phyloP scores from a whole-genome alignment of 2,113 vertebrate species.

The Brachionichthys hirsutus region DNA sequence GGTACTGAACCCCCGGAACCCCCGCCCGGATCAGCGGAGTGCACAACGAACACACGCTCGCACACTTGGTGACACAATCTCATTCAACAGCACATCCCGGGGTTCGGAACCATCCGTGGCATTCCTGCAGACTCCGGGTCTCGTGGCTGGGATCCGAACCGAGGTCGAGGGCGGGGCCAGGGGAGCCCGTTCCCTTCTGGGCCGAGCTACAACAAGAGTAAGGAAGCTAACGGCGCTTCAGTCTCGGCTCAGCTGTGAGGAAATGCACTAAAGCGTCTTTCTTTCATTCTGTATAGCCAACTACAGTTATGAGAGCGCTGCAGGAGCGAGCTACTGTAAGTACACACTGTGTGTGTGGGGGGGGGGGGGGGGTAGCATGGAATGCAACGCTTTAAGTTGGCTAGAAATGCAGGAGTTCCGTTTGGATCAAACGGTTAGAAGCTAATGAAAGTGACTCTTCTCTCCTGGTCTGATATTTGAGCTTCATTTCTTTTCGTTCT shows the following conservation, averaged over 20 bases:
- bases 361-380: too few species aligned
- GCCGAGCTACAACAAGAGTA: conserved; percentile 82
- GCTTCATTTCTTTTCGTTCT: too few species aligned
- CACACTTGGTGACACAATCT: neutral
- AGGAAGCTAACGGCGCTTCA: neutral
- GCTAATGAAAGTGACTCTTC: too few species aligned
- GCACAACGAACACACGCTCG: too few species aligned
- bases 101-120: conserved; percentile 83
- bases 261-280: neutral
- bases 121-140: conserved; percentile 74
- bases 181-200: conserved; percentile 76
- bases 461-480: too few species aligned
- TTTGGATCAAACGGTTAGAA: too few species aligned
- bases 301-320: conserved; percentile 84
- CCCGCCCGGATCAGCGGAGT: too few species aligned
- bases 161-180: conserved; percentile 81
- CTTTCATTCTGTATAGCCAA: conserved; percentile 71
- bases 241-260: neutral
- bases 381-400: too few species aligned
- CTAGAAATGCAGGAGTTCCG: too few species aligned
- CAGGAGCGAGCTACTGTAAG: conserved; percentile 87
- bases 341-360: conserved; percentile 33
- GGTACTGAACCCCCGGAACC: conserved; percentile 45
- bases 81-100: conserved; percentile 81
- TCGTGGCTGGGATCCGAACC: conserved; percentile 80